Evolutionary conservation across 2,888 invertebrate species (phyloP), one percentile per base, ranked within the genome.

Genomic region (Latheticus oryzae): DNA sequence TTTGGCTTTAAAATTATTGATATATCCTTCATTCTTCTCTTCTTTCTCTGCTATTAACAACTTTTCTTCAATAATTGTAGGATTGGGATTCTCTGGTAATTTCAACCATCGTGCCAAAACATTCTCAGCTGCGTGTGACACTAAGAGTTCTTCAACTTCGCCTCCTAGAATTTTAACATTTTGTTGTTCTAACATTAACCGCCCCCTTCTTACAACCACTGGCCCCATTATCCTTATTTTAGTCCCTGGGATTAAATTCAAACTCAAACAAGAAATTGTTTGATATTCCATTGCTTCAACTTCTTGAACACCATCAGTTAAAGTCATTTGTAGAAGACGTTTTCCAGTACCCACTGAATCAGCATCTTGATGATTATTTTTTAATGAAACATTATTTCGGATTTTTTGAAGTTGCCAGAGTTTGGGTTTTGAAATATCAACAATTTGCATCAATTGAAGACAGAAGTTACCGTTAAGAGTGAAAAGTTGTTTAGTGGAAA

Each of bases 231-330:
- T 78, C 62, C 87, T 78, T 12, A 87, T 68, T 80, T 90, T 86
- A 52, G 81, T 81, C 0, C 88, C 88, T 0, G 88, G 87, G 11
- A 78, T 77, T 45, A 84, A 79, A 60, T 83, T 83, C 67, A 83
- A 80, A 68, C 80, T 82, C 17, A 88, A 74, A 62, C 80, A 80
- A 40, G 81, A 75, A 77, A 88, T 83, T 0, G 84, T 82, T 64
- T 78, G 82, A 70, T 89, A 88, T 74, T 93, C 93, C 70, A 91
- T 86, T 0, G 84, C 92, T 48, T 82, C 80, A 23, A 92, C 75
- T 63, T 85, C 82, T 74, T 87, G 87, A 0, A 83, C 79, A 7
- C 93, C 93, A 81, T 93, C 93, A 2, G 90, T 91, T 61, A 93
- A 73, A 55, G 81, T 82, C 47, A 93, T 71, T 71, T 88, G 84